Evolutionary conservation across 1,140 invertebrate genomes (phyloP), one percentile per base, ranked within the genome.

Genomic region (Solenopsis invicta): DNA sequence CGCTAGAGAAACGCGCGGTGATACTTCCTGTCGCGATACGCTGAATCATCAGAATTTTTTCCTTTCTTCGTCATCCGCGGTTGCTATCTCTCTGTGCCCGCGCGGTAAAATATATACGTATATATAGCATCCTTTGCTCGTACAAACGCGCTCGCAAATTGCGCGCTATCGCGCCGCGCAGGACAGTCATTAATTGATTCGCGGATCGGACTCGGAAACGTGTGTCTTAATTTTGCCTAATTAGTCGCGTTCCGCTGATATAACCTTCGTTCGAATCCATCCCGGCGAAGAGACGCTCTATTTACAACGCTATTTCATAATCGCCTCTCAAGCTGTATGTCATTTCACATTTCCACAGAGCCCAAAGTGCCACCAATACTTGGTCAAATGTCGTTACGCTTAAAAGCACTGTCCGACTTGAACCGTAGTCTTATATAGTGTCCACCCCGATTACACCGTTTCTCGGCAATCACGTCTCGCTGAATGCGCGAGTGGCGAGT

Each of bases 401-500:
- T 90, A 87, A 90, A 89, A 90, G 89, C 89, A 78, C 74, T 66
- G 69, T 66, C 64, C 50, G 52, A 45, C 80, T 76, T 69, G 82
- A 61, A 87, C 66, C 29, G 66, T 69, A 9, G 41, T 29, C 41
- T 50, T 69, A 50, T 69, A 50, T 50, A 50, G 41, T 3, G 41
- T 69, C 41, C 66, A 87, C 52, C 67, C 21, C 9, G 84, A 45
- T 24, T 87, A 85, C 76, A 77, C 75, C 48, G 18, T 29, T 64
- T 62, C 72, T 74, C 72, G 61, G 74, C 76, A 90, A 89, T 90
- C 88, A 61, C 80, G 87, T 72, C 72, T 74, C 45, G 87, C 77
- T 78, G 76, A 90, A 90, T 82, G 82, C 86, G 62, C 62, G 89
- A 89, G 78, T 87, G 50, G 85, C 75, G 77, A 69, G 41, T 77